Conservation (phyloP, 1,140 invertebrate genomes). For the Drosophila kohkoa region DNA sequence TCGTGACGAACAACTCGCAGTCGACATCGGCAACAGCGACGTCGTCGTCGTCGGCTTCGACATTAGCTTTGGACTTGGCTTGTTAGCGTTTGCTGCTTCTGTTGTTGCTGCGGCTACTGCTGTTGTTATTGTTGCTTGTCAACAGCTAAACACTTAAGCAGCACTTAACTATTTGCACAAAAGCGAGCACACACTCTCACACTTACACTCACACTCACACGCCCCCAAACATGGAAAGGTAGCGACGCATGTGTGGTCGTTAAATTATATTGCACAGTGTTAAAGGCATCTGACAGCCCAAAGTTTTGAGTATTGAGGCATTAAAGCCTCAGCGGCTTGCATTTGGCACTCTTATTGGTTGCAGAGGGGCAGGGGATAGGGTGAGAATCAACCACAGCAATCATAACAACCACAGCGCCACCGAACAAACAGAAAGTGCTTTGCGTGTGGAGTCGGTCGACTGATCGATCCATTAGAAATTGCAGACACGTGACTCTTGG, state of each 20-base stretch:
- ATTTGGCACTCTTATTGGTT: conserved; percentile 56
- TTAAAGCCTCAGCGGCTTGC: conserved; percentile 24
- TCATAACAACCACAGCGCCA: not conserved
- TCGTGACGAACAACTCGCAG: conserved; percentile 1
- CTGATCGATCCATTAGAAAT: conserved; percentile 67
- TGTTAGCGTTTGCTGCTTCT: conserved; percentile 33
- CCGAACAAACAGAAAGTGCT: conserved; percentile 56
- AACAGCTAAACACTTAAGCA: conserved; percentile 60
- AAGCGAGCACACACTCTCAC: conserved; percentile 9
- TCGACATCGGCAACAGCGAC: conserved; percentile 12
- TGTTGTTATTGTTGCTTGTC: conserved; percentile 61
- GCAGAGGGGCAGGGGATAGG: conserved; percentile 11
- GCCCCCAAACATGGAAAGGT: conserved; percentile 1
- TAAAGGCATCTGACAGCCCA: conserved; percentile 26
- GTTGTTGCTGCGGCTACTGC: conserved; percentile 21
- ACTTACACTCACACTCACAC: conserved; percentile 7
- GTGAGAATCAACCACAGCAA: conserved; percentile 22
- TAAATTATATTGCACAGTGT: conserved; percentile 26
- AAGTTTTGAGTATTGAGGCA: conserved; percentile 24
- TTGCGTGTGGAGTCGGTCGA: conserved; percentile 28
- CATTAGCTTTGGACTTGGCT: conserved; percentile 23
- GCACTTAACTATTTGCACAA: conserved; percentile 66
- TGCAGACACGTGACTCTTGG: conserved; percentile 65
- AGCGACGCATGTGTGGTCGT: conserved; percentile 23
- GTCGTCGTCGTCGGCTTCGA: conserved; percentile 20